Percentiles rank a stretch among this genome's conserved stretches.
phyloP scores from a whole-genome alignment of 2,888 invertebrate genomes.

The Drosophila quinaria region DNA sequence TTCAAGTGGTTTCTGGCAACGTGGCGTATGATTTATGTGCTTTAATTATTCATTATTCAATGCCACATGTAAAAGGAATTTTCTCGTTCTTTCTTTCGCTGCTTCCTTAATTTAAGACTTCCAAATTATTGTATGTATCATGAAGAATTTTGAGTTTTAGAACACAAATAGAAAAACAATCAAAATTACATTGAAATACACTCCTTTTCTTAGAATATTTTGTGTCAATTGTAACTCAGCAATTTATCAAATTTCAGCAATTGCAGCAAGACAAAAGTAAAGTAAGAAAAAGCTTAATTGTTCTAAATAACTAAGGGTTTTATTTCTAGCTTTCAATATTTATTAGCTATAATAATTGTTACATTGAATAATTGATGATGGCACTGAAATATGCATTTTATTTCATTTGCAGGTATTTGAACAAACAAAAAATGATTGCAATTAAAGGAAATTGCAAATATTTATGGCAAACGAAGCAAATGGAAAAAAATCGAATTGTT shows the following conservation, averaged over 20 bases:
- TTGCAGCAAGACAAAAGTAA: not conserved
- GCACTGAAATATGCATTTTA: not conserved
- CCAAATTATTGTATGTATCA: slow-evolving; percentile 4
- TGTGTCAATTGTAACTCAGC: not conserved
- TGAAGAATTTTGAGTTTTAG: not conserved
- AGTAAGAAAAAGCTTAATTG: not conserved
- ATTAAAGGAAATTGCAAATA: slow-evolving; percentile 41
- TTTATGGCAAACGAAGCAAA: slow-evolving; percentile 30
- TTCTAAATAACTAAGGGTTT: not conserved
- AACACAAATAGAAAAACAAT: not conserved
- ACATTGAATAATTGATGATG: slow-evolving; percentile 1
- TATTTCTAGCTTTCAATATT: not conserved
- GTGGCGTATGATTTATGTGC: slow-evolving; percentile 73
- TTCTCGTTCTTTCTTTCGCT: slow-evolving; percentile 16
- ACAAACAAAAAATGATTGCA: slow-evolving; percentile 25
- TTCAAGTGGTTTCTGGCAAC: slow-evolving; percentile 62
- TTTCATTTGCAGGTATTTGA: slow-evolving; percentile 9
- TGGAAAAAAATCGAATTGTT: slow-evolving; percentile 27
- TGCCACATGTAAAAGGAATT: slow-evolving; percentile 25
- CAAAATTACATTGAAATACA: not conserved
- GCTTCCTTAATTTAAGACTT: slow-evolving; percentile 5
- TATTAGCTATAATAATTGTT: slow-evolving; percentile 1
- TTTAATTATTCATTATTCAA: slow-evolving; percentile 71
- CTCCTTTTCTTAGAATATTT: not conserved
- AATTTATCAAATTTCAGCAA: slow-evolving; percentile 2